Base-by-base conservation (phyloP, 2,888 invertebrate genomes). In the Drosophila maculinotata region DNA sequence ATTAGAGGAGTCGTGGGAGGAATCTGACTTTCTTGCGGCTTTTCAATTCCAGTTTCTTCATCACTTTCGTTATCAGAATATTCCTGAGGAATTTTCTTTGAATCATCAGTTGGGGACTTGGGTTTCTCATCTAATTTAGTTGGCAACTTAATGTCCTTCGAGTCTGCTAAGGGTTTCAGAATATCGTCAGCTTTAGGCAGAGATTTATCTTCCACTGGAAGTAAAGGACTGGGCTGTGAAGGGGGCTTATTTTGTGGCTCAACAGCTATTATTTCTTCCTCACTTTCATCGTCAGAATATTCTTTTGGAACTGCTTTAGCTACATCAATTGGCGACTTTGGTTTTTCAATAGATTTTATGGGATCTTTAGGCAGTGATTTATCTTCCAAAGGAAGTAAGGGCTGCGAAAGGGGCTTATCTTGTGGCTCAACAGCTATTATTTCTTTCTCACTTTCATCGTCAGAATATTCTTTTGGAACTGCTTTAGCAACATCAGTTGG, bases 31-130 rank as follows among this genome's bases (percentile, higher is more conserved):
- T n/a, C 12, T 45, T 28, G 20, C 2, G 47, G 53, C 20, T 39
- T 60, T 14, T 36, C 23, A 28, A 45, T 28, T 28, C 23, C 28
- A 8, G 10, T 12, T 20, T 39, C 47, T n/a, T 64, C 33, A 6
- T 36, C 42, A 25, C 45, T 54, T 44, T 53, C 42, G 3, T 53
- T 33, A 17, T 39, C 52, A 15, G 58, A 58, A 17, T 51, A 51
- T 3, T 25, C 51, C 14, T 9, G 14, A 0, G 49, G 17, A 48
- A 42, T 31, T 41, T n/a, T 36, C n/a, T 39, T 54, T 1, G 1
- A 15, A 2, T 25, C n/a, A 4, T 36, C 35, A 31, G 45, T 1
- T 0, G 49, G 39, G 0, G 65, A 48, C 6, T 31, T 53, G n/a
- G 30, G 45, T 10, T 45, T 64, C n/a, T 64, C 48, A 12, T 62